Evolutionary conservation across 2,888 invertebrate genomes (phyloP), one percentile per base, ranked within the genome.

Genomic region (Polymixis flavicincta): DNA sequence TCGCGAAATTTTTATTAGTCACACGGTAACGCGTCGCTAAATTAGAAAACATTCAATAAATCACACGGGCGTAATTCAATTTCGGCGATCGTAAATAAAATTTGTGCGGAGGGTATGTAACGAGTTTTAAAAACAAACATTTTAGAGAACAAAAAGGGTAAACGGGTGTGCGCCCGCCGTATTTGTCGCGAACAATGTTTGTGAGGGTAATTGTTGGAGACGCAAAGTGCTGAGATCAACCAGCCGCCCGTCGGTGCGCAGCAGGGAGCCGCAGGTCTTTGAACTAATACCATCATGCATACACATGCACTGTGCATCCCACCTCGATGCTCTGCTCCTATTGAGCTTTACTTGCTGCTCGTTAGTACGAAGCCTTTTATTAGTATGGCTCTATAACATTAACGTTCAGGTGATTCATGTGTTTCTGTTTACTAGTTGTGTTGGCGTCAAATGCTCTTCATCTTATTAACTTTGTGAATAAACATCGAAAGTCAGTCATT

Each of bases 121-220:
- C 93, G 93, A 94, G 94, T 94, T 95, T 93, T 91, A 89, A 94
- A 94, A 95, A 94, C 93, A 95, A 95, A 95, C 93, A 95, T 91
- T 94, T 93, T 92, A 92, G 90, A 90, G 90, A 91, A 93, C 93
- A 93, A 93, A 93, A 93, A 92, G 93, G 93, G 92, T 92, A 92
- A 91, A 85, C 91, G 91, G 91, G 91, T 92, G 92, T 89, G 91
- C 92, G 92, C 92, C 92, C 90, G 91, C 90, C 90, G 90, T 92
- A 92, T 95, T 95, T 94, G 92, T 93, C 92, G 90, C 88, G 91
- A 90, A 93, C 93, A 93, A 92, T 92, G 92, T 93, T 90, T 89
- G 90, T 89, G 80, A 88, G 92, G 93, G 94, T 94, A 94, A 95
- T 95, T 95, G 95, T 95, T 94, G 93, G 93, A 93, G 92, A 95